Conservation (phyloP, 2,888 invertebrate genomes). For the Phyto melanocephala region DNA sequence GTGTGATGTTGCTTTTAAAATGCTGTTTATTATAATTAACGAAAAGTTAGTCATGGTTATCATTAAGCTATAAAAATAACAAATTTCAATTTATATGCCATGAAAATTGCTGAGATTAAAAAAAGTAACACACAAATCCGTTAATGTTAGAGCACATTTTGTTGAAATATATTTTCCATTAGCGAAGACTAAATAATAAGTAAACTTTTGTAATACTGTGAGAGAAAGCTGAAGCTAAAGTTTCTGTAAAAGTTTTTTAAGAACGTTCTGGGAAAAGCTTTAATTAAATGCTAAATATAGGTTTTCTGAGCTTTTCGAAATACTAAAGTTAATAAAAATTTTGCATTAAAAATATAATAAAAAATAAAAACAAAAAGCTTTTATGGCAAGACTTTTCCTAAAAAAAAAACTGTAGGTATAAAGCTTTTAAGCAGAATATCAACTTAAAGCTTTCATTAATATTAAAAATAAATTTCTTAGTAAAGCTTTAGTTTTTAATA, state of each 20-base stretch:
- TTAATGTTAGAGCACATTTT: constrained; percentile 14
- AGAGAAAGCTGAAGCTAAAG: too few relatives aligned
- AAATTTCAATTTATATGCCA: constrained; percentile 13
- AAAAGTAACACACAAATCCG: constrained; percentile 6
- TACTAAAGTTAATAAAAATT: too few relatives aligned
- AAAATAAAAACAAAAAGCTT: too few relatives aligned
- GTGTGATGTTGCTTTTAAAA: neutral
- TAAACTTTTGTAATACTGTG: too few relatives aligned
- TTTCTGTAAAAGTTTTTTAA: too few relatives aligned
- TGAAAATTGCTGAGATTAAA: neutral
- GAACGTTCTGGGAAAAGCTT: neutral
- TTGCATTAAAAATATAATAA: too few relatives aligned
- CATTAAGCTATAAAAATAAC: constrained; percentile 24
- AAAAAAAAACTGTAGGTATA: too few relatives aligned
- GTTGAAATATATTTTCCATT: neutral
- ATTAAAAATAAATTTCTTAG: neutral
- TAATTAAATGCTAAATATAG: neutral
- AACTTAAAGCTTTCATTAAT: too few relatives aligned
- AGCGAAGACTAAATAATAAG: too few relatives aligned
- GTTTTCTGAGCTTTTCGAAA: too few relatives aligned
- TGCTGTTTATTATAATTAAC: constrained; percentile 15
- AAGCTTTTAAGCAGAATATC: too few relatives aligned
- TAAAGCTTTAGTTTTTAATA: neutral
- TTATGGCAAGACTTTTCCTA: too few relatives aligned
- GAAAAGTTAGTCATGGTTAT: constrained; percentile 43